Percentiles rank a stretch among this genome's conserved stretches.
Evolutionary conservation across 2,113 vertebrate genomes (phyloP).

Genomic region (Mormyrus iriodes): DNA sequence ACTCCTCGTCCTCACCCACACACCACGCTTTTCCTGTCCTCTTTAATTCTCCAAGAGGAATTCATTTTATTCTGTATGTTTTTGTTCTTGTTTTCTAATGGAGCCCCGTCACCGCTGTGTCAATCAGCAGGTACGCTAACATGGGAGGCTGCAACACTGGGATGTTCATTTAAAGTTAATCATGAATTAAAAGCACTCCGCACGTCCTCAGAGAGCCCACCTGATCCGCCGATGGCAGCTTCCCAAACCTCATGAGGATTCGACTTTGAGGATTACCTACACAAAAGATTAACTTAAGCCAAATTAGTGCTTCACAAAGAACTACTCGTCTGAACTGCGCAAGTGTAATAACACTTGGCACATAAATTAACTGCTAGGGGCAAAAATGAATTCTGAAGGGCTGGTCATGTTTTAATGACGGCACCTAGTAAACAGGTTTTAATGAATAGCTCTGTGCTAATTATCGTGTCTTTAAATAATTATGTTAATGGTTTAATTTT

Average conservation of each 20-base stretch:
- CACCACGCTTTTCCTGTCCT: background rate
- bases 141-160: background rate
- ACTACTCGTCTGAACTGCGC: background rate
- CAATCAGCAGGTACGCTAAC: constrained; percentile 9
- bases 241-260: constrained; percentile 22
- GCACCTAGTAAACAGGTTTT: constrained; percentile 50
- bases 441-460: constrained; percentile 53
- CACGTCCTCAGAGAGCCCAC: background rate
- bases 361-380: background rate
- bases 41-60: background rate
- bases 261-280: constrained; percentile 24
- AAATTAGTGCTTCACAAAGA: constrained; percentile 12
- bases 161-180: constrained; percentile 17
- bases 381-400: constrained; percentile 32
- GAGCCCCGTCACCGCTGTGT: constrained; percentile 3
- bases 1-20: background rate
- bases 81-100: background rate
- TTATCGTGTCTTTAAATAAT: constrained; percentile 50
- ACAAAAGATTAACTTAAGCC: constrained; percentile 24
- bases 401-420: constrained; percentile 39
- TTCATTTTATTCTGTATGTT: background rate
- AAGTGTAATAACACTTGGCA: constrained; percentile 6
- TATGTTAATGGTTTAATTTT: constrained; percentile 59
- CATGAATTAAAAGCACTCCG: constrained; percentile 21
- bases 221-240: constrained; percentile 9